Base-by-base conservation (phyloP, 2,113 vertebrate genomes). In the Epinephelus moara region DNA sequence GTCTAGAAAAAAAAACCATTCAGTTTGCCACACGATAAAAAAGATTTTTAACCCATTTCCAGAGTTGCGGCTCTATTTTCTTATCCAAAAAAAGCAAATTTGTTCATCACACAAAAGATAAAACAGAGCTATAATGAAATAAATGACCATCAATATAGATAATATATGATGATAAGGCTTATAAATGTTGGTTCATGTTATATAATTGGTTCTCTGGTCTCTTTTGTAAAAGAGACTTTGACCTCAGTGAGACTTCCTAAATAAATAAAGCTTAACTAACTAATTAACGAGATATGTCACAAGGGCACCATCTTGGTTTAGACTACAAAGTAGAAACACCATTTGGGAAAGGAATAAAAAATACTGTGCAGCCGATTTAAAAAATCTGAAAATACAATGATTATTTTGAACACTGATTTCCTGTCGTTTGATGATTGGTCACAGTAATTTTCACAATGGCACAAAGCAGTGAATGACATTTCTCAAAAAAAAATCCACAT, bases 371-470 rank as follows among this genome's bases (percentile, higher is more conserved):
- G 30, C 30, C 30, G 30, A 30, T 30, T 14, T 12, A 49, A 50
- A 50, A 50, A 53, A 23, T 13, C 25, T 33, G 25, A 10, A 25
- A 37, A 52, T 42, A 60, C 25, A 55, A 21, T 47, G n/a, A 71
- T 66, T 6, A 3, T 61, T 75, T 60, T 70, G 0, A 78, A 57
- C 17, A 9, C 4, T 76, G 66, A 83, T 73, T 85, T 85, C 76
- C 70, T 83, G 73, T 66, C 17, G 69, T 45, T 69, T 81, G 17
- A 86, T 74, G 49, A 78, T 49, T 71, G 57, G 63, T 23, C 67
- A 61, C 75, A 62, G 42, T 73, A 18, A 49, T 49, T 85, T 45
- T 81, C 27, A 27, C 18, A 63, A 23, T 64, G 55, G 40, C 7
- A 42, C 40, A 7, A 42, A 42, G 40, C 40, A 42, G 40, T 42